phyloP scores from a whole-genome alignment of 2,113 vertebrate species.

The Grus americana region DNA sequence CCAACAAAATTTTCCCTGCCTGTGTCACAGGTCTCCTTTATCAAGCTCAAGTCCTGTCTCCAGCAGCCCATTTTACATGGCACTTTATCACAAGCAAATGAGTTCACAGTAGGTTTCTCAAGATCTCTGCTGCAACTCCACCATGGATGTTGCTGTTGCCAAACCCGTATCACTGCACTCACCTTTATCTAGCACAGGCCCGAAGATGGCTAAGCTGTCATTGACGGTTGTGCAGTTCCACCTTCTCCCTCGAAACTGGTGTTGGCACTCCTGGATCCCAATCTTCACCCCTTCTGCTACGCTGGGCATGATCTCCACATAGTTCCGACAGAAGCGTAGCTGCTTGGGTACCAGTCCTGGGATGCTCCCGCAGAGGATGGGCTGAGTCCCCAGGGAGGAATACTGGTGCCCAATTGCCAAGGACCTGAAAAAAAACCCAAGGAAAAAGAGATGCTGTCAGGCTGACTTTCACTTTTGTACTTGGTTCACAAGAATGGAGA shows the following conservation, averaged over 20 bases:
- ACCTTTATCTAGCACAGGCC: slow-evolving; percentile 97
- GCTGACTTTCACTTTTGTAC: neutral
- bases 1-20: neutral
- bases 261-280: slow-evolving; percentile 94
- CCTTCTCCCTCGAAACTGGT: slow-evolving; percentile 93
- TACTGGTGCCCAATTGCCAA: slow-evolving; percentile 93
- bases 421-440: slow-evolving; percentile 77
- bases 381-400: slow-evolving; percentile 88
- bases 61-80: neutral
- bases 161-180: neutral
- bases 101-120: neutral
- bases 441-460: neutral
- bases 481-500: neutral
- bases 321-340: slow-evolving; percentile 96
- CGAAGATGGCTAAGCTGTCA: slow-evolving; percentile 94
- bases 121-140: neutral
- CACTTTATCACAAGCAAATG: neutral
- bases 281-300: slow-evolving; percentile 95
- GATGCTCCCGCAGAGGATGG: slow-evolving; percentile 92
- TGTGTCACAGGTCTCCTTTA: neutral
- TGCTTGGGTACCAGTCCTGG: slow-evolving; percentile 97
- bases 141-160: accelerated
- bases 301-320: slow-evolving; percentile 97
- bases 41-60: neutral
- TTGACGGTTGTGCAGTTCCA: slow-evolving; percentile 97